Evolutionary conservation across 2,888 invertebrate species (phyloP), one percentile per base, ranked within the genome.

Genomic region (Micropterix aruncella): DNA sequence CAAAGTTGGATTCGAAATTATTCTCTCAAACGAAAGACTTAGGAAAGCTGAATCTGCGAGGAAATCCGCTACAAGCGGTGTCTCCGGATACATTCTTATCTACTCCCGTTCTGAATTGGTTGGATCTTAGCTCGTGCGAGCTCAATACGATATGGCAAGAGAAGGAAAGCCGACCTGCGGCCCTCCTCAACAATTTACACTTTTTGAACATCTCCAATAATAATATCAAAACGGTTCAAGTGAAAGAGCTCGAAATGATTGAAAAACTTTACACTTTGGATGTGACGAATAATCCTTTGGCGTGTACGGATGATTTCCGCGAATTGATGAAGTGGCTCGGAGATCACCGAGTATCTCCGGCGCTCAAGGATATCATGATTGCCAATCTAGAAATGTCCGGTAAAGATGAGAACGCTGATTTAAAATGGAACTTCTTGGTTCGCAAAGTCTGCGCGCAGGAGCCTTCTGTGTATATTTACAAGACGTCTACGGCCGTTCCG

Each of bases 51-150:
- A 80, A 76, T 55, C 69, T 89, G 39, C 79, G 81, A 51, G 80
- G 81, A 12, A 89, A 88, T 61, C 80, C 80, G 1, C 65, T 87
- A 46, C 73, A 72, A 49, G 71, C 73, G 7, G 57, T 89, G 2
- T 77, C 82, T 44, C 74, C 80, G 2, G 73, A 77, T 46, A 69
- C 83, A 2, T 87, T 88, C 60, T 55, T 74, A 46, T 66, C 74
- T 44, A 75, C 80, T 27, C 73, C 73, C 3, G 65, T 73, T 50
- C 66, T 88, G 17, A 71, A 71, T 18, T 75, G 75, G 55, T 61
- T 89, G 44, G 84, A 88, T 55, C 75, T 82, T 44, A 85, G 83
- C 57, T 75, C 77, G 55, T 80, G 81, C 50, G 73, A 74, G 46
- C 60, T 88, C 48, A 73, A 71, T n/a, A 66, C 76, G 42, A 62